phyloP scores from a whole-genome alignment of 2,797 vertebrate species.

The Danio choprae region DNA sequence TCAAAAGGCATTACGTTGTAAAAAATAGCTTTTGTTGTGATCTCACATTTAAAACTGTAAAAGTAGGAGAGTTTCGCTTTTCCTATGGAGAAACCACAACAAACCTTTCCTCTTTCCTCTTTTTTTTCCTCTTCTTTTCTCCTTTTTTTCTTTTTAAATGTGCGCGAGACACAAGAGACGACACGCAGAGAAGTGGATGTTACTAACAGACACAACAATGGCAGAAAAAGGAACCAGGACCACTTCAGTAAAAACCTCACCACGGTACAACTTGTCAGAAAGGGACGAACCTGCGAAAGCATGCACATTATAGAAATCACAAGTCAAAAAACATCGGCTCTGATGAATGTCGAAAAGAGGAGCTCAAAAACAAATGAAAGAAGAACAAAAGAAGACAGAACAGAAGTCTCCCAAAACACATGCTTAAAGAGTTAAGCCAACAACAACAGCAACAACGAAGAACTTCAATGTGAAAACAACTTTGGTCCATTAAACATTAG shows the following conservation, averaged over 20 bases:
- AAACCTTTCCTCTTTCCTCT: slow-evolving; percentile 68
- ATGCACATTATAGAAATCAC: slow-evolving; percentile 89
- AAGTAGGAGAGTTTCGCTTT: slow-evolving; percentile 73
- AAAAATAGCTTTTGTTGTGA: slow-evolving; percentile 92
- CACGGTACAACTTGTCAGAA: slow-evolving; percentile 78
- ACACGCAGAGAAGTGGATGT: slow-evolving; percentile 74
- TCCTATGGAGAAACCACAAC: slow-evolving; percentile 82
- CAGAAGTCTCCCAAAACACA: slow-evolving; percentile 80
- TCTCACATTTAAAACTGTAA: slow-evolving; percentile 87
- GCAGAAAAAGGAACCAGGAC: slow-evolving; percentile 77
- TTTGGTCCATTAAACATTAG: slow-evolving; percentile 98
- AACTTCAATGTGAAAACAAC: slow-evolving; percentile 84
- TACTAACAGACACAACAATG: slow-evolving; percentile 75
- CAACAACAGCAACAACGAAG: slow-evolving; percentile 74
- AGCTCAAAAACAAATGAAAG: slow-evolving; percentile 55
- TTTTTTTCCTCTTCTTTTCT: slow-evolving; percentile 61
- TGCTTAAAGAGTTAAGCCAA: slow-evolving; percentile 85
- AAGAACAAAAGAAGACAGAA: slow-evolving; percentile 44
- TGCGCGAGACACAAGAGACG: slow-evolving; percentile 85
- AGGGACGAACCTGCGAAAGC: slow-evolving; percentile 84
- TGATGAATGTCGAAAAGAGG: slow-evolving; percentile 74
- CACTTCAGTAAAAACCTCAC: slow-evolving; percentile 82
- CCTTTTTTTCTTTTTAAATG: slow-evolving; percentile 67
- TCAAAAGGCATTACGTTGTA: slow-evolving; percentile 96
- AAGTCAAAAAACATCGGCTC: slow-evolving; percentile 84